Conservation (phyloP, 2,888 invertebrate species). For the Ellobium chinense region DNA sequence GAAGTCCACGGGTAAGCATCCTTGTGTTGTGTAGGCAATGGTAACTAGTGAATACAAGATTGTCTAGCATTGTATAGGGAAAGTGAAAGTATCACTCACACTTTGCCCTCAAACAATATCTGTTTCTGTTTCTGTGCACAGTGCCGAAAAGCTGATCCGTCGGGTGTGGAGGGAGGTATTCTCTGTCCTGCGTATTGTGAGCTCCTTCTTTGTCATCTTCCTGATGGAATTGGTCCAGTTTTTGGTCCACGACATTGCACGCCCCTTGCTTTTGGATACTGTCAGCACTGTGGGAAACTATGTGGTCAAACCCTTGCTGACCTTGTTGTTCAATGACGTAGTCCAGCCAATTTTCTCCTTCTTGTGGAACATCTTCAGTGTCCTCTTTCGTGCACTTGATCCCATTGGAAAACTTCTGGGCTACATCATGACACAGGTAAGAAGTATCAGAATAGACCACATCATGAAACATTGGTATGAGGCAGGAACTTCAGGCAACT, state of each 20-base stretch:
- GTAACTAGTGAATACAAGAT: no score
- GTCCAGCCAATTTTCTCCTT: slow-evolving; percentile 40
- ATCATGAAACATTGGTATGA: no score
- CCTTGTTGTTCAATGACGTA: slow-evolving; percentile 34
- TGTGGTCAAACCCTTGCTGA: slow-evolving; percentile 39
- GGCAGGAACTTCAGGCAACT: no score
- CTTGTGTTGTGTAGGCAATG: no score
- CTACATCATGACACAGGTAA: slow-evolving; percentile 33
- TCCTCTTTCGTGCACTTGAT: slow-evolving; percentile 21
- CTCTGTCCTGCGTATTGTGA: slow-evolving; percentile 33
- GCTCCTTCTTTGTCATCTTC: slow-evolving; percentile 41
- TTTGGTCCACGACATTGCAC: slow-evolving; percentile 23
- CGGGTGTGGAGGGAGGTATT: slow-evolving; percentile 45
- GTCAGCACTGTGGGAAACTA: slow-evolving; percentile 33
- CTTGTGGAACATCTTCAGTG: slow-evolving; percentile 38
- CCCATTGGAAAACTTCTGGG: slow-evolving; percentile 30
- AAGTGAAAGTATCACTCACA: no score
- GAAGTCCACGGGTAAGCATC: no score
- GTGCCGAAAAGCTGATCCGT: slow-evolving; percentile 33
- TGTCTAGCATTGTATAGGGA: no score
- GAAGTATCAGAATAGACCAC: no score
- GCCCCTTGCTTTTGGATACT: slow-evolving; percentile 34
- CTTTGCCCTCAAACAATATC: no score
- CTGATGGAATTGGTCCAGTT: slow-evolving; percentile 31
- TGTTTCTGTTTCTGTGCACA: slow-evolving; percentile 18